Percentiles rank a stretch among this genome's conserved stretches.
Evolutionary conservation across 2,797 vertebrate genomes (phyloP).

Genomic region (Pyrocephalus nanus): DNA sequence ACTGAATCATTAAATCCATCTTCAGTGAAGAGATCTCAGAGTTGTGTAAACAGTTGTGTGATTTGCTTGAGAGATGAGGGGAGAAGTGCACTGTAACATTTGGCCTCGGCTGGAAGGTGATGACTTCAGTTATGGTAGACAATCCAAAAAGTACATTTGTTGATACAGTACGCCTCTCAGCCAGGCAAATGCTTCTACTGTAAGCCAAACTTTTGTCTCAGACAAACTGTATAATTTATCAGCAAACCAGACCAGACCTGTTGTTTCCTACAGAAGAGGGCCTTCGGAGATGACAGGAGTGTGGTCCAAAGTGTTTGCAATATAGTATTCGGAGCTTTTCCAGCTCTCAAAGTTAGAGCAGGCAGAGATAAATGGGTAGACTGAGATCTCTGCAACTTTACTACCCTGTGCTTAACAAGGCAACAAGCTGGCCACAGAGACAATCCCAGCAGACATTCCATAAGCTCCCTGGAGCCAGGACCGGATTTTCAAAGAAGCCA

Average conservation of each 20-base stretch:
- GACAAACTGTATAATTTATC: constrained; percentile 37
- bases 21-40: constrained; percentile 40
- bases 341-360: neutral
- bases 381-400: constrained; percentile 30
- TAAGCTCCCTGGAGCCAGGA: constrained; percentile 17
- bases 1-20: neutral
- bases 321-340: neutral
- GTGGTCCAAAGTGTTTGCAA: constrained; percentile 5
- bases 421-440: neutral
- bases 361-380: constrained; percentile 3
- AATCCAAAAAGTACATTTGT: constrained; percentile 60
- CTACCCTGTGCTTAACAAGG: neutral
- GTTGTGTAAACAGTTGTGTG: constrained; percentile 47
- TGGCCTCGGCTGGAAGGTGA: neutral
- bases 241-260: constrained; percentile 10
- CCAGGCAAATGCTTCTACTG: constrained; percentile 49
- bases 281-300: constrained; percentile 41
- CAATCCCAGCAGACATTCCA: constrained; percentile 30
- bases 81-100: constrained; percentile 6
- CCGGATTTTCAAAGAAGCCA: constrained; percentile 31
- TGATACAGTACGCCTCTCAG: constrained; percentile 27
- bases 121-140: constrained; percentile 19
- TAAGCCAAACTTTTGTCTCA: constrained; percentile 63
- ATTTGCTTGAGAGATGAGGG: constrained; percentile 16
- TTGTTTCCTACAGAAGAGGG: constrained; percentile 46